Percentiles rank a stretch among this genome's conserved stretches.
phyloP scores from a whole-genome alignment of 2,797 vertebrate genomes.

The Phataginus tricuspis region DNA sequence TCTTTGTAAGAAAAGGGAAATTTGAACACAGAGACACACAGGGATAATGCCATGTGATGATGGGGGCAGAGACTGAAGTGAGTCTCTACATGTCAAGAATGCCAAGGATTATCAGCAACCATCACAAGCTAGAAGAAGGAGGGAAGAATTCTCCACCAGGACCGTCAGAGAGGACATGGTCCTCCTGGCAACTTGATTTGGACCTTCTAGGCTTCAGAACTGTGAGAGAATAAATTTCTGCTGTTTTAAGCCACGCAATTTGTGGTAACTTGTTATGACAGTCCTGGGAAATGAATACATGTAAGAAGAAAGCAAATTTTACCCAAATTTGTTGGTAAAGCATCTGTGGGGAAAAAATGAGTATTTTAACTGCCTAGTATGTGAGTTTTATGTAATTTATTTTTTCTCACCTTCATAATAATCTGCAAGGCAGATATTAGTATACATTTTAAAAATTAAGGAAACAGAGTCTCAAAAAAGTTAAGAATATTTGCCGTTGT shows the following conservation, averaged over 20 bases:
- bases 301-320: not conserved
- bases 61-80: not conserved
- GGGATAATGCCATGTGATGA: not conserved
- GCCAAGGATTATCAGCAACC: not conserved
- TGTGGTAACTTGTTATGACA: not conserved
- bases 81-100: not conserved
- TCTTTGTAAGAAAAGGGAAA: not conserved
- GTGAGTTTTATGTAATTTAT: not conserved
- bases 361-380: not conserved
- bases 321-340: not conserved
- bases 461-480: not conserved
- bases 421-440: not conserved
- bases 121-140: not conserved
- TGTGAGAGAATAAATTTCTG: not conserved
- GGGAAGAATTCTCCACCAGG: not conserved
- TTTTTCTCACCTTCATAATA: not conserved
- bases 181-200: not conserved
- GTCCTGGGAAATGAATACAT: not conserved
- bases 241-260: not conserved
- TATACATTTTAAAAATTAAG: constrained; percentile 12
- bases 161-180: not conserved
- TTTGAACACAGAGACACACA: not conserved
- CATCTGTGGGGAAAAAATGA: not conserved
- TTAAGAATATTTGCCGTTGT: not conserved
- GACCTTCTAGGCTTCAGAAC: not conserved